Base-by-base conservation (phyloP, 1,140 invertebrate species). In the Acromyrmex heyeri region DNA sequence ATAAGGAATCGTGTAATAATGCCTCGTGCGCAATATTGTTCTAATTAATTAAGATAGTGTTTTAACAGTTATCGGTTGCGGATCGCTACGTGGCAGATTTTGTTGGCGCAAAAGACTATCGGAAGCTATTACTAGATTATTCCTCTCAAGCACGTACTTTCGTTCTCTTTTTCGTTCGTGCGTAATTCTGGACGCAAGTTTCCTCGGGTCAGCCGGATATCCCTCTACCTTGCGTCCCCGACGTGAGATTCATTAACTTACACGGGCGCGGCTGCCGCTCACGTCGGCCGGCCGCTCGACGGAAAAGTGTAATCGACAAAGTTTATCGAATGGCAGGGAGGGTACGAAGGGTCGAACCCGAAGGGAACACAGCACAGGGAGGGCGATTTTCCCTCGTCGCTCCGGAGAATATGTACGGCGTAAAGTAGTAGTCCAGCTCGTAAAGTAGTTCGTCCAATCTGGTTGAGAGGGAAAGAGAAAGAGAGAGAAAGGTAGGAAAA, bases 261-360 rank as follows among this genome's bases (percentile, higher is more conserved):
- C 91, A 92, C 92, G 87, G 73, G 57, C 72, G 77, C 76, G 81
- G 85, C 77, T 65, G 78, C 88, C 75, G 85, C 81, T 89, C 77
- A 72, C 88, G 53, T 72, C 64, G 83, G 67, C 70, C 62, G 59
- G 87, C 69, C 79, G 89, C 89, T 88, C 86, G 65, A 88, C 90
- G 91, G 89, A 91, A 93, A 94, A 93, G 93, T 92, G 93, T 93
- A 93, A 93, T 93, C 93, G 91, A 93, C 92, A 93, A 93, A 93
- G 91, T 94, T 94, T 93, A 93, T 94, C 93, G 93, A 88, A 91
- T 91, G 91, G 90, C 92, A 92, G 90, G 69, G 86, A 91, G 88
- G 89, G 86, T 88, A 87, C 59, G 86, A 81, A 88, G 90, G 88
- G 87, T 91, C 86, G 88, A 87, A 77, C 65, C 72, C 79, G 85